Evolutionary conservation across 2,797 vertebrate genomes (phyloP), one percentile per base, ranked within the genome.

Genomic region (Typhlichthys eigenmanni): DNA sequence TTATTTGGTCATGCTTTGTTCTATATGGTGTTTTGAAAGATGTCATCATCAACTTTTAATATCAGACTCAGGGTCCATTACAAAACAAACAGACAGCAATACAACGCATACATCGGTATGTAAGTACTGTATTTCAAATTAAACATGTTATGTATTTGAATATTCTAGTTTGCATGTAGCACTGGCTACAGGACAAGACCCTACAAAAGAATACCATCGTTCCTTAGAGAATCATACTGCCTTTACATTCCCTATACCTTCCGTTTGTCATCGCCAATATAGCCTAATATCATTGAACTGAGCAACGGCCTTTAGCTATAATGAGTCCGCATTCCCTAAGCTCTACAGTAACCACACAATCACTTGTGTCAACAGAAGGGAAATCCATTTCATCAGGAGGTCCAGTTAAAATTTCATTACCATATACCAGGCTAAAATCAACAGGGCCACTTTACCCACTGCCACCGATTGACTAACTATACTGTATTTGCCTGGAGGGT

Each of bases 331-430:
- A 81, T 79, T 87, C 71, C 65, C 79, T 75, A 79, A 85, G 79
- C 80, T 72, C 72, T 68, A 76, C 81, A 87, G 75, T 85, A 86
- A 85, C 85, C 82, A 83, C 75, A 87, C 85, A 91, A 90, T 90
- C 84, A 85, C 79, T 87, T 85, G 81, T 83, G 90, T 89, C 84
- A 89, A 89, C 78, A 83, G 75, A 77, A 74, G 81, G 64, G 75
- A 88, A 91, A 91, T 84, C 81, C 80, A 83, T 85, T 90, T 85
- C 83, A 85, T 87, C 83, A 80, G 64, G 81, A 84, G 64, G 75
- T 69, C 74, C 84, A 86, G 80, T 74, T 69, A 55, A 63, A 68
- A 76, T 75, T 81, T 85, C 74, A 88, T 83, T 87, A 85, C 60
- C 77, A 81, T 85, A 74, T 70, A 75, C 52, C 38, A 65, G 66